Evolutionary conservation across 1,140 invertebrate genomes (phyloP).

Genomic region (Campoletis sonorensis): DNA sequence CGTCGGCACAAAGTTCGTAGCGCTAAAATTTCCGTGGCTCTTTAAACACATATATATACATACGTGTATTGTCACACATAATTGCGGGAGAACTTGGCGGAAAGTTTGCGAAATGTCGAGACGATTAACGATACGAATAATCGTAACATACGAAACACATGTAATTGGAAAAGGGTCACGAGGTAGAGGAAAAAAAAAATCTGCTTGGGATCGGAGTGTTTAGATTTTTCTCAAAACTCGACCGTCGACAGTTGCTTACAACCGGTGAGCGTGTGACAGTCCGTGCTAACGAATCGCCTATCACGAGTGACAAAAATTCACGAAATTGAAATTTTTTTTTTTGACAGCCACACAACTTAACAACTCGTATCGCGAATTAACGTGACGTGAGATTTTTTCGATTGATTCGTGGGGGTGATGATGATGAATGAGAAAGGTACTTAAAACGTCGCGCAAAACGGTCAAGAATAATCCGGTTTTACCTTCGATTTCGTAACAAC

Average conservation of each 20-base stretch:
- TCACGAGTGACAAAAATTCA: background rate
- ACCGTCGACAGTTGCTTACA: background rate
- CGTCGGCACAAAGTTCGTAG: constrained; percentile 5
- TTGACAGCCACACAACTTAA: background rate
- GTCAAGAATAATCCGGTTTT: constrained; percentile 65
- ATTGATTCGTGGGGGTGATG: constrained; percentile 11
- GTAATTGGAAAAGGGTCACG: background rate
- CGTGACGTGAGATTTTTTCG: background rate
- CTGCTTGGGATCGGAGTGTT: background rate
- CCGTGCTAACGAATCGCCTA: background rate
- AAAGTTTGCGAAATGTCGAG: background rate
- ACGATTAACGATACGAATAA: background rate
- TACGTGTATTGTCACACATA: background rate
- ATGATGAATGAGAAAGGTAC: background rate
- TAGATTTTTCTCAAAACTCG: constrained; percentile 5
- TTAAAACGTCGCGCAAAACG: background rate
- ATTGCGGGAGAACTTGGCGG: background rate
- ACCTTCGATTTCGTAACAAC: constrained; percentile 99
- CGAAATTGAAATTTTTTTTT: background rate
- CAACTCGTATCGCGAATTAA: background rate
- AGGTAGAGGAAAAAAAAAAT: background rate
- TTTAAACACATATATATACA: background rate
- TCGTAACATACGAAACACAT: background rate
- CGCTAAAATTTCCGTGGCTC: constrained; percentile 30
- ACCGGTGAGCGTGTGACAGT: constrained; percentile 24